Base-by-base conservation (phyloP, 2,797 vertebrate species). In the Anguilla anguilla region DNA sequence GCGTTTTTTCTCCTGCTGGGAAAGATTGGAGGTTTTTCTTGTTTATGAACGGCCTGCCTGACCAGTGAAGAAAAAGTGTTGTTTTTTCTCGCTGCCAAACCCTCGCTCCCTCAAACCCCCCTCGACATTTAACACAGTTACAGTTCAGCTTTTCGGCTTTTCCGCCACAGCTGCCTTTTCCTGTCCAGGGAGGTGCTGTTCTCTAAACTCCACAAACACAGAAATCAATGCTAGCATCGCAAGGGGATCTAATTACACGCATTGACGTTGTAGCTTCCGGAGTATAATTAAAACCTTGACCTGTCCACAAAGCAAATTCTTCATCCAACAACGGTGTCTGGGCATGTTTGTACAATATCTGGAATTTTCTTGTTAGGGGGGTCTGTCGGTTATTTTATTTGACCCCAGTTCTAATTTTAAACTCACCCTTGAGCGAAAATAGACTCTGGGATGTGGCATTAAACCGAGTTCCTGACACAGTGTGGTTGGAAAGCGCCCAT, bases 231-330 rank as follows among this genome's bases (percentile, higher is more conserved):
- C 3, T 35, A 15, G 31, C 31, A 2, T 74, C 69, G 3, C 28
- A 74, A 13, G 31, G 6, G 28, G 3, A 77, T 9, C 22, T 31
- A 77, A 77, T 43, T 35, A 77, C 13, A 43, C 35, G 69, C 35
- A 17, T 72, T 3, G 35, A 77, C 13, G 35, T 6, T 19, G 11
- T 43, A n/a, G 67, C n/a, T 72, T 72, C 67, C n/a, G 0, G 39
- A 1, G 46, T 46, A 31, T 82, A 82, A 82, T 82, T 25, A 82
- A 51, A 51, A 82, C 79, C 79, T 82, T 82, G 7, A 49, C 79
- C 79, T 13, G 19, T 46, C 22, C 79, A 49, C 79, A 82, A 51
- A 49, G 25, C 43, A n/a, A 82, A 82, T 82, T 51, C 6, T 49
- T 7, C 6, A 49, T 22, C 74, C 43, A 6, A 46, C 35, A 6